Percentiles rank a stretch among this genome's conserved stretches.
phyloP scores from a whole-genome alignment of 2,113 vertebrate genomes.

The Morone saxatilis region DNA sequence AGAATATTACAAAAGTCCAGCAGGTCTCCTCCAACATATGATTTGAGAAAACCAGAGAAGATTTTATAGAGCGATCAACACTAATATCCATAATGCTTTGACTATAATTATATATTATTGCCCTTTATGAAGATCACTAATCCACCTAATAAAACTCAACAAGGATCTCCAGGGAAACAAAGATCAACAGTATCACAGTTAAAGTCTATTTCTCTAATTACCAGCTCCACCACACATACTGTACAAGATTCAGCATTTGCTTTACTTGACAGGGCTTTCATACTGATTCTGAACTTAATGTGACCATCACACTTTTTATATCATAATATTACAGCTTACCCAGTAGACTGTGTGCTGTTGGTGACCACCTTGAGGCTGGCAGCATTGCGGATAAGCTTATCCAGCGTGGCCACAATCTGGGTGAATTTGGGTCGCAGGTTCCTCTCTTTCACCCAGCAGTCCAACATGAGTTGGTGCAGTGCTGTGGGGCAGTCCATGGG shows the following conservation, averaged over 20 bases:
- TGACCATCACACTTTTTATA: slow-evolving; percentile 1
- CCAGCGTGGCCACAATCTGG: slow-evolving; percentile 97
- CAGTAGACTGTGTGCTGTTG: slow-evolving; percentile 92
- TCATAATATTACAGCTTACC: slow-evolving; percentile 83
- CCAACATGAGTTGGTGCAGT: slow-evolving; percentile 97
- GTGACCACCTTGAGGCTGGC: slow-evolving; percentile 98
- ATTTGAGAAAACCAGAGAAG: slow-evolving; percentile 11
- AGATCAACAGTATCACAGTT: slow-evolving; percentile 4
- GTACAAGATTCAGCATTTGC: background rate
- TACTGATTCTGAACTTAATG: slow-evolving; percentile 17
- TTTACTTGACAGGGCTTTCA: background rate
- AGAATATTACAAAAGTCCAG: background rate
- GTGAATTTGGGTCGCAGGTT: slow-evolving; percentile 98
- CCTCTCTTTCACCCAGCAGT: slow-evolving; percentile 98
- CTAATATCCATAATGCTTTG: slow-evolving; percentile 12
- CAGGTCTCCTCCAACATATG: slow-evolving; percentile 5
- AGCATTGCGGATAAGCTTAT: slow-evolving; percentile 98
- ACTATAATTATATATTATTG: slow-evolving; percentile 22
- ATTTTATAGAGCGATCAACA: slow-evolving; percentile 10
- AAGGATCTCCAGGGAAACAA: slow-evolving; percentile 1
- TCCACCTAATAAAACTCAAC: slow-evolving; percentile 12
- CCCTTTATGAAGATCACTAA: slow-evolving; percentile 35
- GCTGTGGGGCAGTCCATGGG: slow-evolving; percentile 99
- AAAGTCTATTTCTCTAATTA: slow-evolving; percentile 22
- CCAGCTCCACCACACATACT: background rate